Evolutionary conservation across 1,140 invertebrate species (phyloP), one percentile per base, ranked within the genome.

Genomic region (Telenomus remus): DNA sequence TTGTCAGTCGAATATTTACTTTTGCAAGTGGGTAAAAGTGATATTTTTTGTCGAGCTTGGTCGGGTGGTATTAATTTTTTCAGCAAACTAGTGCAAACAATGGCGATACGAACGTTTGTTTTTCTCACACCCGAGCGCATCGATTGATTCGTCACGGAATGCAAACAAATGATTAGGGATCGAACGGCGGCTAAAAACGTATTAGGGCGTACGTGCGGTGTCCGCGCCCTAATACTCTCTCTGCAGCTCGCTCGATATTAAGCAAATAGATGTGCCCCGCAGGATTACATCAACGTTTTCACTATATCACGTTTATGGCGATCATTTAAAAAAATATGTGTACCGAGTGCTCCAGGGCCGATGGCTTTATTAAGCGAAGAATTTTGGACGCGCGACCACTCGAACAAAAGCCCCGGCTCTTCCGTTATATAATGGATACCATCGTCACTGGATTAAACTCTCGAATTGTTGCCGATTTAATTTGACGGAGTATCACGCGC

Each of bases 161-260:
- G 60, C 69, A 64, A 64, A 72, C 60, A 64, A 56, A 72, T 72
- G 59, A 72, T 72, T 72, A 72, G 69, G 54, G 69, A 51, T 51
- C 68, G 53, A 46, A 27, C 48, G 44, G 27, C 48, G 56, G 51
- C 51, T 71, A 63, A 57, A 70, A 71, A 71, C 68, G 59, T 63
- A 63, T 71, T 61, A 61, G 57, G 51, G 57, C 51, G 66, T 61
- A 61, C 66, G 57, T 55, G 57, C 16, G 48, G 48, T 59, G 15
- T 33, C 44, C 51, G 50, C 46, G 42, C 68, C 68, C 59, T 63
- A 61, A 61, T 61, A 61, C 66, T 49, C 19, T n/a, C 19, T 27
- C 19, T 27, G 7, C 43, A 54, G 39, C 6, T 5, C 14, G 59
- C 14, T 57, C 53, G 53, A 63, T 71, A 71, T 63, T 63, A 57